Evolutionary conservation across 2,888 invertebrate genomes (phyloP), one percentile per base, ranked within the genome.

Genomic region (Ganaspis brasiliensis): DNA sequence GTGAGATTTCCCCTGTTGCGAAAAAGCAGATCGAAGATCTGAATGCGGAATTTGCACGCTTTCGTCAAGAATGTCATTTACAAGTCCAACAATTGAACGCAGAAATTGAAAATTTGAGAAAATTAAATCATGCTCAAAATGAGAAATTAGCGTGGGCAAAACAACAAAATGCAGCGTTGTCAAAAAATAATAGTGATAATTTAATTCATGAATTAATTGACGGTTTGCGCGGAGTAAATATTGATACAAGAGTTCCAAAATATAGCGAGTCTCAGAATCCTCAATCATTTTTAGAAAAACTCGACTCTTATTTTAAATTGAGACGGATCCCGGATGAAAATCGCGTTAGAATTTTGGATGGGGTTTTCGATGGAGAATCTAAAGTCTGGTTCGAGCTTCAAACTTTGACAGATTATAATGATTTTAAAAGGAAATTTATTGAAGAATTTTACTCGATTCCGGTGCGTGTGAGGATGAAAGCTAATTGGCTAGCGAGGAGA

Each of bases 371-470:
- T 1, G 63, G 55, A 21, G 26, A 59, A 10, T 74, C 78, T 10
- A 57, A 74, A 26, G n/a, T 78, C 6, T 80, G 80, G 78, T 80
- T 40, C 45, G 74, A 77, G 24, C 49, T 73, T 14, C 59, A 77
- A 37, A 16, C 14, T 26, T 56, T 61, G 37, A 0, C n/a, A 12
- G 16, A 72, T 24, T 78, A 57, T 59, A 37, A 71, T 10, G 45
- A 40, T 8, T 80, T 80, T 52, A 61, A 26, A 14, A 26, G 2
- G 6, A 35, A 57, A 61, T 78, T 78, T 74, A 49, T 80, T n/a
- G 40, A 74, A 10, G 77, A 78, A 74, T 80, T 74, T 55, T 74
- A 70, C 73, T 80, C 80, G 9, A 73, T 80, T 16, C 72, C 72
- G 8, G 37, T 72, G 16, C 55, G 45, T n/a, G 71, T 72, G 37